Evolutionary conservation across 2,797 vertebrate species (phyloP), one percentile per base, ranked within the genome.

Genomic region (Staurois parvus): DNA sequence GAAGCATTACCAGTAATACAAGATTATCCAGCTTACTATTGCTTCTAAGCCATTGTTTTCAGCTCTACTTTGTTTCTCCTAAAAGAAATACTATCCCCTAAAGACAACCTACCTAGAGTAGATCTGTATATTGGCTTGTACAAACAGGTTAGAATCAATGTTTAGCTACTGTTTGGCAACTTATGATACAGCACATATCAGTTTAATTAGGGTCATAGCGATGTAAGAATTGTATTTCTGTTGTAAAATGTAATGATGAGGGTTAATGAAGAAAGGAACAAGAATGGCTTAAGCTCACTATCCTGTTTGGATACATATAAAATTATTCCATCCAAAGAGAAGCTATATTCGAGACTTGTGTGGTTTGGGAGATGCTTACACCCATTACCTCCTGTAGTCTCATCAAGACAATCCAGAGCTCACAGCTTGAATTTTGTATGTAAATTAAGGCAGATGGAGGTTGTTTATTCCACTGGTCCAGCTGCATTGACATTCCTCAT

Each of bases 381-480:
- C 52, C 52, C 52, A 29, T 15, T 66, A 66, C 64, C 64, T 29
- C 64, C 64, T 66, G 64, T 12, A 26, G 64, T 13, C 64, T 66
- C 28, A 11, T 12, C 12, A 66, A 12, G 64, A 66, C 64, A 66
- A 9, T 28, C 26, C 64, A 66, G 64, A 29, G 64, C 26, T 26
- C 26, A 66, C 64, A 66, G 26, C 64, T 66, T 66, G 26, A 66
- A 11, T 64, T 64, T 59, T 59, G 19, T 21, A 59, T n/a, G n/a
- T 64, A 64, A 64, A 66, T 66, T 66, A 66, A 10, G 28, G 64
- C 26, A 66, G 64, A 66, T 66, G 64, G 64, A 66, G 64, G 26
- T 29, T 66, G 64, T 66, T 66, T 66, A 66, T 29, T 66, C 11
- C 64, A 28, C 64, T 12, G 64, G 64, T 66, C 64, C 64, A 66